Percentiles rank a stretch among this genome's conserved stretches.
phyloP scores from a whole-genome alignment of 2,113 vertebrate genomes.

The Mesocricetus auratus region DNA sequence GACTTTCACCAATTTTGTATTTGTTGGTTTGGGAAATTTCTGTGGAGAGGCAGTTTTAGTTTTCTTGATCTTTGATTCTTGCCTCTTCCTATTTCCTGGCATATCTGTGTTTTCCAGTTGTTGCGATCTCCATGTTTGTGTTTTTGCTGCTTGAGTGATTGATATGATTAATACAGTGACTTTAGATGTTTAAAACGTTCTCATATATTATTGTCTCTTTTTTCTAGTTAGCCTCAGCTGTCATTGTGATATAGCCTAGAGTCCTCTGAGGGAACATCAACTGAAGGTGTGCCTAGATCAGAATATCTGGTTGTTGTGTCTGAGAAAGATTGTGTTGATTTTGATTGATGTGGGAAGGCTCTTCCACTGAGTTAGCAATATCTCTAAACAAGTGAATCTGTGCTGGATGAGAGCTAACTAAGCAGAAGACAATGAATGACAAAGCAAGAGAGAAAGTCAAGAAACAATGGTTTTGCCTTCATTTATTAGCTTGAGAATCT shows the following conservation, averaged over 20 bases:
- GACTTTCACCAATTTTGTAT: background rate
- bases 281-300: no score
- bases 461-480: background rate
- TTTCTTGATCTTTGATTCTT: background rate
- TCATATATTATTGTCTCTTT: no score
- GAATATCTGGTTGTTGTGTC: no score
- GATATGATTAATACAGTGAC: no score
- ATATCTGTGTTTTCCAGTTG: background rate
- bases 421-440: background rate
- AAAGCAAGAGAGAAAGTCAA: background rate
- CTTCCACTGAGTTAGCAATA: background rate
- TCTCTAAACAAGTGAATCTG: background rate
- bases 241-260: no score
- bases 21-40: background rate
- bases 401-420: background rate
- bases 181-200: no score
- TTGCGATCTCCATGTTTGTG: background rate
- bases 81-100: background rate
- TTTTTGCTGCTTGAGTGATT: background rate
- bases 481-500: background rate
- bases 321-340: background rate
- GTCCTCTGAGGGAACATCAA: no score
- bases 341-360: background rate
- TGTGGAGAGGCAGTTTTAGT: background rate
- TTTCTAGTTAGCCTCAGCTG: no score